These are phyloP conservation scores for Zaprionus tsacasi DNA, from an alignment of 1,140 invertebrate species.

Conservation along the genomic window DNA sequence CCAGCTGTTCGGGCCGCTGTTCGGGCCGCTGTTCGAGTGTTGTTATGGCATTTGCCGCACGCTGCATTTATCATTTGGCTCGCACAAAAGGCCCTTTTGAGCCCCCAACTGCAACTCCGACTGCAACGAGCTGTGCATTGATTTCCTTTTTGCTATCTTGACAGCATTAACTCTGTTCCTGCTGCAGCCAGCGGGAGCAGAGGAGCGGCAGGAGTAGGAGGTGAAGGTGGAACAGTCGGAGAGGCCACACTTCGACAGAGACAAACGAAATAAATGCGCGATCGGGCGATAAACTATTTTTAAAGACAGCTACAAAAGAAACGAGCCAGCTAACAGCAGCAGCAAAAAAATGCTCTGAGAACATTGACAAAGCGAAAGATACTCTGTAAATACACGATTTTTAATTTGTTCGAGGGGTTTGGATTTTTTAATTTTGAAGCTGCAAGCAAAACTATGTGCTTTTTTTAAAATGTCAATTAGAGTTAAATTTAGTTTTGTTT, in stretches of 20 bases:
- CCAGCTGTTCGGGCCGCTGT: slow-evolving; percentile 70
- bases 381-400: not conserved
- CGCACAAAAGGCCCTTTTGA: slow-evolving; percentile 72
- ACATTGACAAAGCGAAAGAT: not conserved
- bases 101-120: slow-evolving; percentile 24
- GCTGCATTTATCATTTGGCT: slow-evolving; percentile 76
- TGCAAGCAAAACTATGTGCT: too few species aligned
- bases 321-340: slow-evolving; percentile 49
- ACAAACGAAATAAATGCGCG: slow-evolving; percentile 82
- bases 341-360: not conserved
- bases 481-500: too few species aligned
- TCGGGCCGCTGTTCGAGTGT: slow-evolving; percentile 53
- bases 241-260: slow-evolving; percentile 76
- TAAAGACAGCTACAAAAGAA: slow-evolving; percentile 77
- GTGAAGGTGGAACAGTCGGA: slow-evolving; percentile 6
- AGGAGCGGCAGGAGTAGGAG: not conserved
- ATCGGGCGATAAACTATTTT: slow-evolving; percentile 82
- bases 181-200: not conserved
- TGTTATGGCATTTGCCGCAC: slow-evolving; percentile 54
- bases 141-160: slow-evolving; percentile 81
- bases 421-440: too few species aligned
- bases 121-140: slow-evolving; percentile 62
- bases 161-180: slow-evolving; percentile 74
- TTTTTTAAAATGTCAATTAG: too few species aligned
- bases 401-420: too few species aligned